phyloP scores from a whole-genome alignment of 2,888 invertebrate genomes.

The Rhyacophila evoluta region DNA sequence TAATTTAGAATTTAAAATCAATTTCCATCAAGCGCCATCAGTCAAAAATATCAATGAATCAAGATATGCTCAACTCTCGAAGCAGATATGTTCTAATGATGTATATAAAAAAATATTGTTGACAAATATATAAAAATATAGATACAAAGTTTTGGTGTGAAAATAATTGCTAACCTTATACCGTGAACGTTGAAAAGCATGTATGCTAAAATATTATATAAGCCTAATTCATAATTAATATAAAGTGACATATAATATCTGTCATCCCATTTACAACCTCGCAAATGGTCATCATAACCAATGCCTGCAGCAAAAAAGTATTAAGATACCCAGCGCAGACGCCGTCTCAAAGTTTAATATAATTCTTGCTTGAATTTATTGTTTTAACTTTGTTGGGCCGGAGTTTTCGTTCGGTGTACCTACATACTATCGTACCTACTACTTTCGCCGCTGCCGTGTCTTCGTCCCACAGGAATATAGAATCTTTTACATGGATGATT shows the following conservation, averaged over 20 bases:
- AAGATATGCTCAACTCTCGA: too few species aligned
- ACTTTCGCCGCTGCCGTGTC: constrained; percentile 23
- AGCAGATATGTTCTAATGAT: too few species aligned
- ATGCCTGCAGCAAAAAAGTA: constrained; percentile 53
- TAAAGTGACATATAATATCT: not conserved
- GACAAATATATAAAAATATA: too few species aligned
- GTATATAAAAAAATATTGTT: too few species aligned
- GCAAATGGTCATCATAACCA: constrained; percentile 33
- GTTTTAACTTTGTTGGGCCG: constrained; percentile 49
- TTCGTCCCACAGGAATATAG: constrained; percentile 28
- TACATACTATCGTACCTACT: not conserved
- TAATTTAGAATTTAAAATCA: too few species aligned
- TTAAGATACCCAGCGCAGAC: constrained; percentile 49
- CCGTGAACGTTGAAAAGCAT: not conserved
- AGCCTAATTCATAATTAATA: too few species aligned
- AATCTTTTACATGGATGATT: constrained; percentile 10
- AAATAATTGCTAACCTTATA: too few species aligned
- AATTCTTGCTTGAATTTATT: constrained; percentile 51
- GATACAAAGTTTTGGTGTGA: too few species aligned
- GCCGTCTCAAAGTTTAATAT: constrained; percentile 53
- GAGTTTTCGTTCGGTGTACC: constrained; percentile 32
- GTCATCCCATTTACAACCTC: not conserved
- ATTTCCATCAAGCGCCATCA: too few species aligned
- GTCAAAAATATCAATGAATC: too few species aligned
- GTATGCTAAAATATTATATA: too few species aligned